Conservation (phyloP, 2,113 vertebrate species). For the Scalopus aquaticus region DNA sequence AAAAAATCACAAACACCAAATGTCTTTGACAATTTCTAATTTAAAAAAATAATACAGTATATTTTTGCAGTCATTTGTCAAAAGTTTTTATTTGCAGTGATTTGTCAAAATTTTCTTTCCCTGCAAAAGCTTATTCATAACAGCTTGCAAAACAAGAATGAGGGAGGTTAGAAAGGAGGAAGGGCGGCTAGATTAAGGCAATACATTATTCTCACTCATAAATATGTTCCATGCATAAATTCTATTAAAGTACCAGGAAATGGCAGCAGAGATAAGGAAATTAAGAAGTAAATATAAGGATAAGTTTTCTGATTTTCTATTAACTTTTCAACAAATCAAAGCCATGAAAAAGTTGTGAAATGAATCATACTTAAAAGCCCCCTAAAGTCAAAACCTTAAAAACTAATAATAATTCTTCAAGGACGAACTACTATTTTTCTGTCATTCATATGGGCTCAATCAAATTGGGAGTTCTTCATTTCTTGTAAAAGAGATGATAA, state of each 20-base stretch:
- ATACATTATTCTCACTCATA: not conserved
- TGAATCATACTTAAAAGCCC: not conserved
- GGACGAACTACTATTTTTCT: not conserved
- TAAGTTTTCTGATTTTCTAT: not conserved
- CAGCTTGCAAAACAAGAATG: not conserved
- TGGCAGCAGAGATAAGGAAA: not conserved
- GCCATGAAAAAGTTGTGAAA: not conserved
- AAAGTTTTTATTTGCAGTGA: not conserved
- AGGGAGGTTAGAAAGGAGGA: too few species aligned
- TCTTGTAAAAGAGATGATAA: not conserved
- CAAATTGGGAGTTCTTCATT: not conserved
- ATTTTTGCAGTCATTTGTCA: not conserved
- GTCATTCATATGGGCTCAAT: not conserved
- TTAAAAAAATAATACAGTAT: not conserved
- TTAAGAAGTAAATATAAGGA: not conserved
- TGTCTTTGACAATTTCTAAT: not conserved
- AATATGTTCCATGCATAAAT: not conserved
- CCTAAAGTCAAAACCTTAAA: not conserved
- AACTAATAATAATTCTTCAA: not conserved
- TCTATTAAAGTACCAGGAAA: not conserved
- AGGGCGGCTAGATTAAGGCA: not conserved
- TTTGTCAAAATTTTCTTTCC: not conserved
- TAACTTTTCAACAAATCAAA: conserved; percentile 1
- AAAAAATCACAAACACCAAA: not conserved
- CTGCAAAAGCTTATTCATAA: not conserved